These are phyloP conservation scores for Aporrectodea caliginosa DNA, from an alignment of 1,140 invertebrate species.

Conservation along the genomic window DNA sequence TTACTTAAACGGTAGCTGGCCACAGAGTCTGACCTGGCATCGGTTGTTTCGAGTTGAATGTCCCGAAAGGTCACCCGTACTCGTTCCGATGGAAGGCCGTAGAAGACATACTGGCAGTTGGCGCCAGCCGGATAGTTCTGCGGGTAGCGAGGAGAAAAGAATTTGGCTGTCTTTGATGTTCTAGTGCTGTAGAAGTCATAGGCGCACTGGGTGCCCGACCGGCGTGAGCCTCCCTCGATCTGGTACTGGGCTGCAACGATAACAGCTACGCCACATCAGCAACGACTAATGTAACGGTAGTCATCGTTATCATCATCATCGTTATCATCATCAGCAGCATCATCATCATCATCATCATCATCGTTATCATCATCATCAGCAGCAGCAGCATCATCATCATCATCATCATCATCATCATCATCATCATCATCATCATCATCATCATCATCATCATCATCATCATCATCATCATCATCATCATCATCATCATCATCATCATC, in stretches of 20 bases:
- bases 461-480: slow-evolving; percentile 2
- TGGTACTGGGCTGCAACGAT: slow-evolving; percentile 19
- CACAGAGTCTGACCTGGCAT: no score
- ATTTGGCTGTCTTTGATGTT: slow-evolving; percentile 63
- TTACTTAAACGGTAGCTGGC: no score
- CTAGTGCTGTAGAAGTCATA: slow-evolving; percentile 69
- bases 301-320: no score
- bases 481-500: no score
- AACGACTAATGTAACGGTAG: no score
- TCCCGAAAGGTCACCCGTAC: slow-evolving; percentile 51
- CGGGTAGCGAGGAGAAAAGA: slow-evolving; percentile 79
- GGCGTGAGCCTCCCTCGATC: slow-evolving; percentile 22
- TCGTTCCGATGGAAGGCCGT: slow-evolving; percentile 43
- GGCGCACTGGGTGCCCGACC: slow-evolving; percentile 67
- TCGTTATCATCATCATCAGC: no score
- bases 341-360: no score
- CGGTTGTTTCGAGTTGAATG: slow-evolving; percentile 40
- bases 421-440: slow-evolving; percentile 20
- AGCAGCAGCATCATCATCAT: no score
- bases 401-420: slow-evolving; percentile 8
- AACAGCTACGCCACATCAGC: no score
- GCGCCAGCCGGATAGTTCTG: slow-evolving; percentile 77
- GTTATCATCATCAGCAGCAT: no score
- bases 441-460: slow-evolving; percentile 15
- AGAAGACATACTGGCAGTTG: slow-evolving; percentile 73